phyloP scores from a whole-genome alignment of 2,113 vertebrate species.

The Cephalophus harveyi region DNA sequence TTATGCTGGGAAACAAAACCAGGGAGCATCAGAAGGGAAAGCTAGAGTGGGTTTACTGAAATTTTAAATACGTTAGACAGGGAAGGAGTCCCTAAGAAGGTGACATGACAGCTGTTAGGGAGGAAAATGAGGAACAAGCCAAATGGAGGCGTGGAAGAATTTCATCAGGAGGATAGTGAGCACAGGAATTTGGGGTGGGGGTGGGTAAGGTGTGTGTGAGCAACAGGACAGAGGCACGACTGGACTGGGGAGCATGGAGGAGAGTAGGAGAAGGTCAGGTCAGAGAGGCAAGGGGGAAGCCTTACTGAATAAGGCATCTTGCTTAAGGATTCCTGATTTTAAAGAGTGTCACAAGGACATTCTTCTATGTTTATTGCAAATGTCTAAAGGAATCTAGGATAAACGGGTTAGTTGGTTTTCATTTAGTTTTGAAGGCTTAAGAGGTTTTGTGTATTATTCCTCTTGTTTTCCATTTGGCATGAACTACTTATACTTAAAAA shows the following conservation, averaged over 20 bases:
- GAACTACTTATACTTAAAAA: constrained; percentile 48
- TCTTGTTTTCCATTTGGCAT: constrained; percentile 47
- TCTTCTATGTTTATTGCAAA: not conserved
- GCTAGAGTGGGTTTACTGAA: not conserved
- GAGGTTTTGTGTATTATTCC: constrained; percentile 31
- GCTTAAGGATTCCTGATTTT: not conserved
- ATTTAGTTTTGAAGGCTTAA: constrained; percentile 5
- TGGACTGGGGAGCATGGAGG: not conserved
- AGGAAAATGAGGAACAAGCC: not conserved
- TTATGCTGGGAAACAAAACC: not conserved
- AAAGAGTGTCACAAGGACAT: not conserved
- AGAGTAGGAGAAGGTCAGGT: not conserved
- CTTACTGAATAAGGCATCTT: not conserved
- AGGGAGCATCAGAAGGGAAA: not conserved
- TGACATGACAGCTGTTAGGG: not conserved
- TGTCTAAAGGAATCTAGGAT: not conserved
- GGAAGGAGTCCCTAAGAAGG: not conserved
- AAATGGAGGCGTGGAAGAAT: not conserved
- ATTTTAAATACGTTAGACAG: not conserved
- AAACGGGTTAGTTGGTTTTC: constrained; percentile 38
- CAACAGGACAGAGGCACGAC: not conserved
- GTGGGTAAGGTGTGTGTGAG: not conserved
- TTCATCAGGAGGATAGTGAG: not conserved
- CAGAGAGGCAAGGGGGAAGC: not conserved
- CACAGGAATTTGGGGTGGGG: not conserved